Percentiles rank a stretch among this genome's conserved stretches.
These are phyloP conservation scores for Agrypnus murinus DNA, from an alignment of 2,888 invertebrate species.

Conservation along the genomic window DNA sequence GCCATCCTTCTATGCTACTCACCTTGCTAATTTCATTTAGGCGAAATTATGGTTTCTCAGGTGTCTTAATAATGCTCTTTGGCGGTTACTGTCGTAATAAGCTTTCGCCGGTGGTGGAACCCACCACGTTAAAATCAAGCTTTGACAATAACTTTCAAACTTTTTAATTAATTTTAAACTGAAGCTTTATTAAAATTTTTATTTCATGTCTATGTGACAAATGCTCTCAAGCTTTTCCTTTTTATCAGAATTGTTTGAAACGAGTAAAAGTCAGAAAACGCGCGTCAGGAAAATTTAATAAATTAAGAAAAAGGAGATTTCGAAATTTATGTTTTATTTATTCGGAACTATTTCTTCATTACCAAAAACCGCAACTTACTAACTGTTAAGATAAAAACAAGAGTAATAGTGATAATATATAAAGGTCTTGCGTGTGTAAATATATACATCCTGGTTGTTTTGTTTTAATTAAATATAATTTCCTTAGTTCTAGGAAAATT, in stretches of 20 bases:
- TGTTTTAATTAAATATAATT: conserved; percentile 24
- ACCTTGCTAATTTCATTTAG: conserved; percentile 39
- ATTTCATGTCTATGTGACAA: not conserved
- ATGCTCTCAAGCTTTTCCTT: not conserved
- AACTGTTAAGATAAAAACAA: conserved; percentile 19
- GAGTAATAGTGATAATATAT: not conserved
- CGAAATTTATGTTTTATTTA: too few species aligned
- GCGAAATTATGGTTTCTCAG: conserved; percentile 40
- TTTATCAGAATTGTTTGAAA: too few species aligned
- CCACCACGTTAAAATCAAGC: conserved; percentile 13
- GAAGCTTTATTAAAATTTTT: conserved; percentile 18
- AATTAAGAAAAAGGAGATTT: too few species aligned
- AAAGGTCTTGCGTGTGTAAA: conserved; percentile 7
- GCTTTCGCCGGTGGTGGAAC: conserved; percentile 13
- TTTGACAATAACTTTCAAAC: not conserved
- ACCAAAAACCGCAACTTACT: conserved; percentile 2
- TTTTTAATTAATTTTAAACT: conserved; percentile 14
- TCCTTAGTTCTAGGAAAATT: conserved; percentile 12
- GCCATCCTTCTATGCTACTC: conserved; percentile 19
- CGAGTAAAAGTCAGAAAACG: too few species aligned
- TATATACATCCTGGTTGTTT: conserved; percentile 34
- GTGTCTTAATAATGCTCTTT: conserved; percentile 39
- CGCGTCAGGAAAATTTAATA: too few species aligned
- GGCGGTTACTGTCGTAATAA: conserved; percentile 12
- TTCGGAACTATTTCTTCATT: not conserved